Base-by-base conservation (phyloP, 2,113 vertebrate species). In the Caranx ignobilis region DNA sequence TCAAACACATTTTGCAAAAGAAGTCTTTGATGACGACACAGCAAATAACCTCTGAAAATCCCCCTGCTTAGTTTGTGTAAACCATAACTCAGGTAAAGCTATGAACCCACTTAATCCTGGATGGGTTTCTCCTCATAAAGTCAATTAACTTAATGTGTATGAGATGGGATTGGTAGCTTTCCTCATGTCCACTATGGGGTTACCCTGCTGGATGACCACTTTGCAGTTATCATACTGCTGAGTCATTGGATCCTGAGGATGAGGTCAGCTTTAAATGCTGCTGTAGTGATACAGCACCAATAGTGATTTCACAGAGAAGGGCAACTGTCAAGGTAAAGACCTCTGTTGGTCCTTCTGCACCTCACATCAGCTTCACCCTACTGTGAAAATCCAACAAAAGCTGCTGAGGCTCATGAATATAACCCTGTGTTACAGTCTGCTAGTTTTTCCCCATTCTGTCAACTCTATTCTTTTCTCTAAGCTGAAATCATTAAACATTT, bases 91-190 rank as follows among this genome's bases (percentile, higher is more conserved):
- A 56, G 65, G 57, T 67, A 57, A 5, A 50, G 19, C 41, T 69
- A 77, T 71, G 67, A 81, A 75, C 56, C 77, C 81, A 84, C 67
- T n/a, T 67, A 75, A 59, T 76, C 47, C 6, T 70, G 43, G 56
- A 68, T 41, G 12, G 31, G 15, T 26, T 45, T 76, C 69, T 75
- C 57, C 39, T 75, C n/a, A 71, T 68, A 37, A 64, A 87, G 77
- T 75, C 88, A 77, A 88, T 92, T 89, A 88, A 69, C 71, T 75
- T 90, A 90, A 92, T 91, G 90, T 64, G 69, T 32, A 31, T 37
- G 77, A 66, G 74, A 83, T 90, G 60, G 76, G 84, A 88, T 77
- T 78, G 89, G 60, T 61, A 8, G 52, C 79, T 72, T 39, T 71
- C 66, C 48, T 70, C 50, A 1, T 71, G 75, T 89, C 82, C 77